Conservation (phyloP, 1,140 invertebrate species). For the Drosophila navojoa region DNA sequence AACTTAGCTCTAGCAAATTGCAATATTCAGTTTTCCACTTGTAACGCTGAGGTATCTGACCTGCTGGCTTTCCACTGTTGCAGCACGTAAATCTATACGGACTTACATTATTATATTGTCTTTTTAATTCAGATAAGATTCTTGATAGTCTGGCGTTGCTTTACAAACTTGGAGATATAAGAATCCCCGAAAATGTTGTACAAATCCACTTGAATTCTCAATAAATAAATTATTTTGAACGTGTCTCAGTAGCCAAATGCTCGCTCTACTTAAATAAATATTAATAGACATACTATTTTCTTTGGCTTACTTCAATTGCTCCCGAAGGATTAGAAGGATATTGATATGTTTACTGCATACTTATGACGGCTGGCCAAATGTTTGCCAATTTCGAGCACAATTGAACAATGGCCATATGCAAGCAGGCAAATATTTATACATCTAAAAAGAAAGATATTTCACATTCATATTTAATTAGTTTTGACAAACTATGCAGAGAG, state of each 20-base stretch:
- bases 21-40: too few species aligned
- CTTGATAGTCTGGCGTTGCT: too few species aligned
- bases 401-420: constrained; percentile 30
- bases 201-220: not conserved
- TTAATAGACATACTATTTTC: constrained; percentile 3
- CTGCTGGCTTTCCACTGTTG: too few species aligned
- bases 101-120: too few species aligned
- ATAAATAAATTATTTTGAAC: not conserved
- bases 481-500: constrained; percentile 14
- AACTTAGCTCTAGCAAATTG: too few species aligned
- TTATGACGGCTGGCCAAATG: not conserved
- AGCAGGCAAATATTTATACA: constrained; percentile 28
- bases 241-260: too few species aligned
- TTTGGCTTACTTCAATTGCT: not conserved
- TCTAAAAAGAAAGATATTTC: constrained; percentile 10
- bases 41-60: too few species aligned
- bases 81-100: too few species aligned
- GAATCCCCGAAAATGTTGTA: too few species aligned
- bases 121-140: too few species aligned
- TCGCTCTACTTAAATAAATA: not conserved
- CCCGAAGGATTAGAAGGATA: not conserved
- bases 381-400: constrained; percentile 26
- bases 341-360: constrained; percentile 8
- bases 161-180: too few species aligned
- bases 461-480: constrained; percentile 46